Evolutionary conservation across 2,888 invertebrate species (phyloP).

Genomic region (Drosophila tripunctata): DNA sequence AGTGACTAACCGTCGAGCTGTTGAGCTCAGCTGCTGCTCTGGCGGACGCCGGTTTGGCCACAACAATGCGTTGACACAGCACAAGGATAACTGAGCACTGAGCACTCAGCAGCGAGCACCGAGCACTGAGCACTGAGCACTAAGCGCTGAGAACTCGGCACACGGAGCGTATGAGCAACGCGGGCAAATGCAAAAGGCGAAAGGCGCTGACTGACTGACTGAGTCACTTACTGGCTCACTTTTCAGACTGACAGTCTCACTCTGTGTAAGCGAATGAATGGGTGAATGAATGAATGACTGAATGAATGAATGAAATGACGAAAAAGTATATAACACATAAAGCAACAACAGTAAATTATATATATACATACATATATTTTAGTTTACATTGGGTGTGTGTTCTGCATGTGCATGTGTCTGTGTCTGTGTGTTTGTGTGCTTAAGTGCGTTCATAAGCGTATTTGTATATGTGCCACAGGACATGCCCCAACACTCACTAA

Average conservation of each 20-base stretch:
- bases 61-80: constrained; percentile 75
- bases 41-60: constrained; percentile 57
- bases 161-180: constrained; percentile 74
- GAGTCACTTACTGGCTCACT: constrained; percentile 23
- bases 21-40: constrained; percentile 27
- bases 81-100: constrained; percentile 72
- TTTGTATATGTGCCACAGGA: constrained; percentile 22
- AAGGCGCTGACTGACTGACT: constrained; percentile 42
- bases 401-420: constrained; percentile 11
- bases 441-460: constrained; percentile 57
- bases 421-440: constrained; percentile 39
- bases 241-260: constrained; percentile 46
- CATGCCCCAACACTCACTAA: constrained; percentile 10
- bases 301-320: constrained; percentile 65
- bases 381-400: constrained; percentile 66
- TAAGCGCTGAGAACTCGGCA: constrained; percentile 48
- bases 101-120: constrained; percentile 51
- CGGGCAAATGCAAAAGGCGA: constrained; percentile 47
- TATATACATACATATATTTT: constrained; percentile 42
- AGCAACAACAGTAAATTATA: constrained; percentile 29
- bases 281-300: constrained; percentile 67
- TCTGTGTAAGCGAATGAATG: constrained; percentile 31
- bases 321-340: constrained; percentile 43
- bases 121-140: constrained; percentile 49
- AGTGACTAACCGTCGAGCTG: constrained; percentile 59